Evolutionary conservation across 1,140 invertebrate genomes (phyloP), one percentile per base, ranked within the genome.

Genomic region (Bradysia coprophila): DNA sequence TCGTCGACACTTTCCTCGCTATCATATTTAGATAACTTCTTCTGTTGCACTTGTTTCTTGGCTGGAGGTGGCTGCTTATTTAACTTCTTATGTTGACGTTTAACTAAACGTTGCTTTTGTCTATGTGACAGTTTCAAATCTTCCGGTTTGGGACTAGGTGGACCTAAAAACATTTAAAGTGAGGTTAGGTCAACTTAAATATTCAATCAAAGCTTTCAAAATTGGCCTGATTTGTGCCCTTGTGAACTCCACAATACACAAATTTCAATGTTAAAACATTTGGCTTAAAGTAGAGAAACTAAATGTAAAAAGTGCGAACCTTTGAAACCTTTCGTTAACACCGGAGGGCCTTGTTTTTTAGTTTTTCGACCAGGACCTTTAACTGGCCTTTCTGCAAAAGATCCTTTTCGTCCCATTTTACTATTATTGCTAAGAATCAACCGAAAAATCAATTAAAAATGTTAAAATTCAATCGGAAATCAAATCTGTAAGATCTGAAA

Each of bases 401-500:
- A 81, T 21, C 75, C 83, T 69, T 89, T 91, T 32, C 88, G 68
- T 43, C 89, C 89, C 89, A 93, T 93, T 43, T 39, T 38, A n/a
- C n/a, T n/a, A n/a, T n/a, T n/a, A n/a, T n/a, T n/a, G n/a, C n/a
- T n/a, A n/a, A n/a, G n/a, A n/a, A n/a, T n/a, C n/a, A n/a, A n/a
- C n/a, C n/a, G n/a, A n/a, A n/a, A n/a, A n/a, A n/a, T n/a, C n/a
- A n/a, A n/a, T n/a, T n/a, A n/a, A n/a, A n/a, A n/a, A n/a, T n/a
- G n/a, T n/a, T n/a, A n/a, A n/a, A n/a, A n/a, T n/a, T n/a, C n/a
- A n/a, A n/a, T n/a, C n/a, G 28, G n/a, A 31, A 31, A 31, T 31
- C 28, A 31, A 9, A 31, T 31, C 28, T 31, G n/a, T n/a, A 31
- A 31, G n/a, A 31, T 9, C n/a, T 9, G n/a, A 31, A 31, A 31